phyloP scores from a whole-genome alignment of 1,140 invertebrate genomes.

The Hyphantria cunea region DNA sequence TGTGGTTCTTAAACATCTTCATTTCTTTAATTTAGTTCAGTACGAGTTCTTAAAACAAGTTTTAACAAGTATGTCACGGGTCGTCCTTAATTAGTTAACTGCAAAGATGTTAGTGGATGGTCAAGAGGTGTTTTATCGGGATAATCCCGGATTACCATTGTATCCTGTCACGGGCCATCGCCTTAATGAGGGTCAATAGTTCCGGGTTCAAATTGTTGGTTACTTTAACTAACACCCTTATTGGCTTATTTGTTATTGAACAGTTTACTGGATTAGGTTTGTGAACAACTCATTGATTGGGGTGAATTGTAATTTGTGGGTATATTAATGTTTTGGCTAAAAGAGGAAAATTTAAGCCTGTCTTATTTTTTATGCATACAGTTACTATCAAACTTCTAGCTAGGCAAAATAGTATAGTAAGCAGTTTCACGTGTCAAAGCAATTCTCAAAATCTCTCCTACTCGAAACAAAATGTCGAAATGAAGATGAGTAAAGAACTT shows the following conservation, averaged over 20 bases:
- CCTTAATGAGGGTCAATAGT: constrained; percentile 75
- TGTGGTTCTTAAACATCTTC: no score
- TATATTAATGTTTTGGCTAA: background rate
- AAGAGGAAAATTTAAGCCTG: no score
- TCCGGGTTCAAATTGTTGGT: constrained; percentile 44
- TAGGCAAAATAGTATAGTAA: no score
- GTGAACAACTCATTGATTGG: constrained; percentile 22
- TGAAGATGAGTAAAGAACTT: no score
- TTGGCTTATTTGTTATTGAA: constrained; percentile 29
- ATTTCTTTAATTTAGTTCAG: background rate
- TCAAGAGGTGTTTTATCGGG: constrained; percentile 72
- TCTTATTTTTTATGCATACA: no score
- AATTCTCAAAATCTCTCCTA: no score
- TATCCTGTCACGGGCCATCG: constrained; percentile 60
- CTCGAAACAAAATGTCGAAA: no score
- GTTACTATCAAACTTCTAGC: no score
- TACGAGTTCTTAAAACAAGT: background rate
- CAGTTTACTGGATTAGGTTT: constrained; percentile 22
- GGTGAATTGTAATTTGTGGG: background rate
- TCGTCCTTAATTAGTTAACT: constrained; percentile 21
- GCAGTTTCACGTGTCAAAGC: no score
- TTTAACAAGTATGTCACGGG: background rate
- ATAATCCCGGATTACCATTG: constrained; percentile 71
- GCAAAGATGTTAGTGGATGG: constrained; percentile 44
- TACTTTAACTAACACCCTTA: constrained; percentile 35